phyloP scores from a whole-genome alignment of 2,113 vertebrate genomes.

The Astur gentilis region DNA sequence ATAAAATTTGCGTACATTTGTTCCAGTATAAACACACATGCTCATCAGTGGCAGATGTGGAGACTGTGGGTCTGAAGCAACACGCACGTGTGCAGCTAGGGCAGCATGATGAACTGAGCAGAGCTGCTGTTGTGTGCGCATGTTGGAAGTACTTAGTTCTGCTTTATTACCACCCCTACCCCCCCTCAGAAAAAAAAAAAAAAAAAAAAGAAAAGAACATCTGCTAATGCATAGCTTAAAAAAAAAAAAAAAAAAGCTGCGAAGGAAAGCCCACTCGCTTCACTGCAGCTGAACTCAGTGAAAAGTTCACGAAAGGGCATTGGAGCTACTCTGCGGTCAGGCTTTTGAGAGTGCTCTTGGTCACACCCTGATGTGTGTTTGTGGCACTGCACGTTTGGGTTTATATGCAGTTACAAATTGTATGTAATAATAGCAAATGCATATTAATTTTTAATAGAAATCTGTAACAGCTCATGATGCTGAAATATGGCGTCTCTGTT shows the following conservation, averaged over 20 bases:
- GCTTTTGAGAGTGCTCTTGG: not conserved
- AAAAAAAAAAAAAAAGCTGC: not conserved
- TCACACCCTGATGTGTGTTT: not conserved
- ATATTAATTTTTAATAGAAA: not conserved
- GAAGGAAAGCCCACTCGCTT: not conserved
- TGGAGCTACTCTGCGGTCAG: not conserved
- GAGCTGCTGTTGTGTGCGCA: not conserved
- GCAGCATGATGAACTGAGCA: not conserved
- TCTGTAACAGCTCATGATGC: not conserved
- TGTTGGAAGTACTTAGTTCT: not conserved
- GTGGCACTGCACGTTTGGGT: not conserved
- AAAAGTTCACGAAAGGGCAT: not conserved
- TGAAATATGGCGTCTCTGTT: conserved; percentile 23
- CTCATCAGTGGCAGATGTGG: not conserved
- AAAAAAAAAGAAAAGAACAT: not conserved
- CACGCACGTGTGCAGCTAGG: not conserved
- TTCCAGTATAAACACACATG: conserved; percentile 51
- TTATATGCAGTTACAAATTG: not conserved
- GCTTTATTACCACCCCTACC: not conserved
- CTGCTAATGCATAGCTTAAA: not conserved
- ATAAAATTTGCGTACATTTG: not conserved
- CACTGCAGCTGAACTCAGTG: not conserved
- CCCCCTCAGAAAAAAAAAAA: too few relatives aligned
- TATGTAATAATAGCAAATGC: not conserved
- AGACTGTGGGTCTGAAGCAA: not conserved